phyloP scores from a whole-genome alignment of 2,888 invertebrate genomes.

The Sarcophaga carnaria region DNA sequence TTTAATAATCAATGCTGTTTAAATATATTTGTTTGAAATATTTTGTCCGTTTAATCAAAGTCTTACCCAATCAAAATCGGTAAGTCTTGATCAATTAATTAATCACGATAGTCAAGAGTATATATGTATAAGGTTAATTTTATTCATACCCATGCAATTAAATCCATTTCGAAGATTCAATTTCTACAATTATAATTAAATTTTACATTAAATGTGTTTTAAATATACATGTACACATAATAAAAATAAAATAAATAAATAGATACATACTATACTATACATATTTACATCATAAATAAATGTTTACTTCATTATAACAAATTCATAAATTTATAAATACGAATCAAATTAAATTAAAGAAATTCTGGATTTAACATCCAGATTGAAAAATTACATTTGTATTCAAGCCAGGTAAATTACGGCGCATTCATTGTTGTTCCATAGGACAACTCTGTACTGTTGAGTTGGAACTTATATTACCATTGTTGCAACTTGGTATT shows the following conservation, averaged over 20 bases:
- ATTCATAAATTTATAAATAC: conserved; percentile 7
- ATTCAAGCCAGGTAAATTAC: neutral
- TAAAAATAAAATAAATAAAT: conserved; percentile 49
- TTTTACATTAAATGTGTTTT: too few species aligned
- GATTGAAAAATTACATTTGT: neutral
- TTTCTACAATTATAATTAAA: too few species aligned
- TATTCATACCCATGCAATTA: conserved; percentile 4
- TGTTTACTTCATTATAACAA: conserved; percentile 21
- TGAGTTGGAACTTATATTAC: conserved; percentile 48
- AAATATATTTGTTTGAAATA: too few species aligned
- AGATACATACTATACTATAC: conserved; percentile 41
- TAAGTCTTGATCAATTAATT: too few species aligned
- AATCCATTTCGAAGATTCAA: conserved; percentile 1
- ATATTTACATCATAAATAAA: conserved; percentile 48
- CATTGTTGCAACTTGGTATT: conserved; percentile 70
- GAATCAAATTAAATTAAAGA: conserved; percentile 31
- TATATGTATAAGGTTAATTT: neutral
- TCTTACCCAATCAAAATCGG: too few species aligned
- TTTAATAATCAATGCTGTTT: too few species aligned
- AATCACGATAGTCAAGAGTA: neutral
- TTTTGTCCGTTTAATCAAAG: too few species aligned
- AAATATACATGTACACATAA: too few species aligned
- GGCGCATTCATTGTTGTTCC: conserved; percentile 75
- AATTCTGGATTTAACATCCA: conserved; percentile 1
- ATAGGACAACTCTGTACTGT: conserved; percentile 75